Percentiles rank a stretch among this genome's conserved stretches.
phyloP scores from a whole-genome alignment of 2,113 vertebrate species.

The Mastomys coucha region DNA sequence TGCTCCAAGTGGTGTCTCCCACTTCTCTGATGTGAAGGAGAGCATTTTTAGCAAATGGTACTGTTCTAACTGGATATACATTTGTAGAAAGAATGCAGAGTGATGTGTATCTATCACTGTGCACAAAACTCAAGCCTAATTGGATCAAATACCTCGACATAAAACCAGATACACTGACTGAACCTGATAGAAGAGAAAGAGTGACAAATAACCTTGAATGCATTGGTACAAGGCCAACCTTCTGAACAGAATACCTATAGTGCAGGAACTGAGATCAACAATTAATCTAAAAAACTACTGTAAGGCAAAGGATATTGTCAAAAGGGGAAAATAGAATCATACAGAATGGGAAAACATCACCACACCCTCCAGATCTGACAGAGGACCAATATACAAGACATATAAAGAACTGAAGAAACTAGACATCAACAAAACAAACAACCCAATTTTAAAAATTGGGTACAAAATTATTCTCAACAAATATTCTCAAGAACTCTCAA shows the following conservation, averaged over 20 bases:
- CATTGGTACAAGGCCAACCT: too few relatives aligned
- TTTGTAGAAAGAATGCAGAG: not conserved
- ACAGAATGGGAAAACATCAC: too few relatives aligned
- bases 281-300: too few relatives aligned
- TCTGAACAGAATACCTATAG: too few relatives aligned
- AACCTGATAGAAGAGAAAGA: not conserved
- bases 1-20: too few relatives aligned
- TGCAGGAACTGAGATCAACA: too few relatives aligned
- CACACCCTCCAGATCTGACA: too few relatives aligned
- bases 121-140: not conserved
- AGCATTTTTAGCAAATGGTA: not conserved
- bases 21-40: too few relatives aligned
- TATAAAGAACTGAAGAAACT: not conserved
- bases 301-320: too few relatives aligned
- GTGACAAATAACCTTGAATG: not conserved
- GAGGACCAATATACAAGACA: not conserved
- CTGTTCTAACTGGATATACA: not conserved
- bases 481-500: not conserved
- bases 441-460: not conserved
- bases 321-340: too few relatives aligned
- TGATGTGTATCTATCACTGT: not conserved
- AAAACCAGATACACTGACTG: not conserved
- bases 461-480: not conserved
- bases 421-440: not conserved
- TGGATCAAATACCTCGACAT: not conserved